Percentiles rank a stretch among this genome's conserved stretches.
These are phyloP conservation scores for Natrix natrix DNA, from an alignment of 2,797 vertebrate genomes.

Conservation along the genomic window DNA sequence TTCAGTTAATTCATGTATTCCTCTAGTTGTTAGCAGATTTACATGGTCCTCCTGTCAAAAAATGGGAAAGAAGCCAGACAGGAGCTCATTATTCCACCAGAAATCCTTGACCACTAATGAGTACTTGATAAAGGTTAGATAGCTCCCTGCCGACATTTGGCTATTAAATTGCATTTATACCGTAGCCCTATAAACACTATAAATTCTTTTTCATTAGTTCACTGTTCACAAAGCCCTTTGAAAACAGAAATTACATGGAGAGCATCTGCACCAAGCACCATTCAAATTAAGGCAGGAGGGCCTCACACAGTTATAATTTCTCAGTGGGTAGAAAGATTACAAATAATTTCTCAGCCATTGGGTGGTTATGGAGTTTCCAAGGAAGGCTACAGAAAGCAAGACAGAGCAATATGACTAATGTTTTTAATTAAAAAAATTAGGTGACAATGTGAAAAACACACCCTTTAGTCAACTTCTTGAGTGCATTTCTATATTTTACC, in stretches of 20 bases:
- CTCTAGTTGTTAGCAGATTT: conserved; percentile 53
- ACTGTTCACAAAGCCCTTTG: conserved; percentile 51
- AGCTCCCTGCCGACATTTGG: conserved; percentile 50
- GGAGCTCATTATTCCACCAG: conserved; percentile 62
- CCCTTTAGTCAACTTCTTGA: background rate
- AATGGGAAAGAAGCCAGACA: conserved; percentile 49
- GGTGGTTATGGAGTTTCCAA: conserved; percentile 46
- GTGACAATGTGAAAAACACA: background rate
- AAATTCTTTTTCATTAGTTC: conserved; percentile 62
- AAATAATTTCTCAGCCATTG: conserved; percentile 38
- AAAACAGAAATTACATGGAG: conserved; percentile 56
- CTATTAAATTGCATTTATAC: conserved; percentile 65
- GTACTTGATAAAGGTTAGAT: conserved; percentile 58
- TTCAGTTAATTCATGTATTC: conserved; percentile 48
- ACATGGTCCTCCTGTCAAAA: conserved; percentile 53
- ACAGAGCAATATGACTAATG: background rate
- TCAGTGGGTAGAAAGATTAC: conserved; percentile 27
- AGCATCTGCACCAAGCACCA: conserved; percentile 53
- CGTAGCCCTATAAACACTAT: conserved; percentile 59
- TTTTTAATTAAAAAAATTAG: background rate
- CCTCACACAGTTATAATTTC: conserved; percentile 47
- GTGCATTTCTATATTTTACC: background rate
- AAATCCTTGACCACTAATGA: conserved; percentile 59
- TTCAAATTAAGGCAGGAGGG: conserved; percentile 55
- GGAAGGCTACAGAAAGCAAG: conserved; percentile 21